A percentile compares a stretch with the other conserved stretches of the same genome.
phyloP scores from a whole-genome alignment of 1,140 invertebrate species.

The Heliothis virescens region DNA sequence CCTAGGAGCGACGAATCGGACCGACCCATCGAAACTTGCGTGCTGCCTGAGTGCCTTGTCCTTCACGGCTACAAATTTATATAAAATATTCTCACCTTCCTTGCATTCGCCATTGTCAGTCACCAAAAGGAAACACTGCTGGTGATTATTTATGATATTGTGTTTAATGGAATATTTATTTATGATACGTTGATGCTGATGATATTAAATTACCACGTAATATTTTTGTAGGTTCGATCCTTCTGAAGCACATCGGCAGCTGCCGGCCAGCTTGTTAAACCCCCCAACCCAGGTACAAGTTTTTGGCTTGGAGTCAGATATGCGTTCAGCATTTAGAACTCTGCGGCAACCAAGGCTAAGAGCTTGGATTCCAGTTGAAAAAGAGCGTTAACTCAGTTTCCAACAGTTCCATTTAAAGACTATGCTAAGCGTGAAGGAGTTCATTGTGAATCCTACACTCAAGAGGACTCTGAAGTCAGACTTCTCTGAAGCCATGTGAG shows the following conservation, averaged over 20 bases:
- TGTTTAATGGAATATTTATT: slow-evolving; percentile 21
- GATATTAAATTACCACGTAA: slow-evolving; percentile 79
- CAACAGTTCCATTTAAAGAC: slow-evolving; percentile 90
- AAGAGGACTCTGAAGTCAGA: slow-evolving; percentile 92
- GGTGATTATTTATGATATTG: slow-evolving; percentile 63
- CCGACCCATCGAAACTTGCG: neutral
- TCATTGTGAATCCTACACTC: slow-evolving; percentile 94
- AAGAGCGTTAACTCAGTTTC: slow-evolving; percentile 93
- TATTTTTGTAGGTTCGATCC: slow-evolving; percentile 86
- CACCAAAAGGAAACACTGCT: slow-evolving; percentile 73
- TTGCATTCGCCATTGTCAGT: slow-evolving; percentile 64
- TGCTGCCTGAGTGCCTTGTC: slow-evolving; percentile 10
- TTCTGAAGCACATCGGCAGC: slow-evolving; percentile 87
- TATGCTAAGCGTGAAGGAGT: slow-evolving; percentile 92
- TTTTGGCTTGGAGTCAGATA: slow-evolving; percentile 98
- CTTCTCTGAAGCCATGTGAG: slow-evolving; percentile 88
- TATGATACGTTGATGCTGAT: slow-evolving; percentile 39
- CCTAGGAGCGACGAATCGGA: neutral
- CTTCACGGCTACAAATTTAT: neutral
- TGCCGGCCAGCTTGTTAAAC: slow-evolving; percentile 88
- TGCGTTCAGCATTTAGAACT: slow-evolving; percentile 97
- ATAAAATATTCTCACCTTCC: slow-evolving; percentile 21
- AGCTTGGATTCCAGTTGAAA: slow-evolving; percentile 96
- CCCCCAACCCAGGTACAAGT: slow-evolving; percentile 97
- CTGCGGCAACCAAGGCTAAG: slow-evolving; percentile 97